phyloP scores from a whole-genome alignment of 1,140 invertebrate species.

The Drosophila micromelanica region DNA sequence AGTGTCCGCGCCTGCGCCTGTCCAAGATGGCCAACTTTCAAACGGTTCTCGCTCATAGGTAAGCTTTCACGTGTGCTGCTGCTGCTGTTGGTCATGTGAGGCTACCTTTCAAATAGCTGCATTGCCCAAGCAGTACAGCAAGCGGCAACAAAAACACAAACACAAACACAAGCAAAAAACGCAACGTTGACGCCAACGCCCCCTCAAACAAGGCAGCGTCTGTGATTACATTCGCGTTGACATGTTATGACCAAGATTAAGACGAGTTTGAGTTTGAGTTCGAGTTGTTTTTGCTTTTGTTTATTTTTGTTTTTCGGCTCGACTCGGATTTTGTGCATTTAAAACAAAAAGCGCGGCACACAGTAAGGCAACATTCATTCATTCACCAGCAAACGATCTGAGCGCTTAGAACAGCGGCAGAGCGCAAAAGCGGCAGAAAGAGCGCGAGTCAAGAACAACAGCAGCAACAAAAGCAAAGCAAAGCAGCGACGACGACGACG shows the following conservation, averaged over 20 bases:
- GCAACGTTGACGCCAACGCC: slow-evolving; percentile 31
- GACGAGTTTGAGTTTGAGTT: slow-evolving; percentile 35
- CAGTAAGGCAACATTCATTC: slow-evolving; percentile 68
- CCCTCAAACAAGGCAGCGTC: slow-evolving; percentile 17
- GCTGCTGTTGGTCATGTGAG: slow-evolving; percentile 1
- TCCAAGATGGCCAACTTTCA: slow-evolving; percentile 40
- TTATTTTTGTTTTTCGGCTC: neutral
- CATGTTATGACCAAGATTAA: slow-evolving; percentile 46
- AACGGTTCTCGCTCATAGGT: slow-evolving; percentile 25
- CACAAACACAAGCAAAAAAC: neutral
- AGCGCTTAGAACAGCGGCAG: slow-evolving; percentile 72
- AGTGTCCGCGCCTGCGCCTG: slow-evolving; percentile 4
- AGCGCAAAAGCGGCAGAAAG: slow-evolving; percentile 36
- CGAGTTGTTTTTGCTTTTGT: slow-evolving; percentile 1
- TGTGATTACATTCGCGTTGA: slow-evolving; percentile 39
- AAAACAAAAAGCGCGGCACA: slow-evolving; percentile 64
- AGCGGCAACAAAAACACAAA: slow-evolving; percentile 16
- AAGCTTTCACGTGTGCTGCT: slow-evolving; percentile 6
- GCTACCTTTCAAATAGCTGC: slow-evolving; percentile 10
- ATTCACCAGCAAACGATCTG: slow-evolving; percentile 65
- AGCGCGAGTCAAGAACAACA: slow-evolving; percentile 20
- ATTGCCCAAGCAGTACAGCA: slow-evolving; percentile 25
- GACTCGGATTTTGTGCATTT: slow-evolving; percentile 47
- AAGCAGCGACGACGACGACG: neutral
- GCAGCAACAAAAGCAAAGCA: slow-evolving; percentile 5